Conservation (phyloP, 2,113 vertebrate genomes). For the Hirundichthys speculiger region DNA sequence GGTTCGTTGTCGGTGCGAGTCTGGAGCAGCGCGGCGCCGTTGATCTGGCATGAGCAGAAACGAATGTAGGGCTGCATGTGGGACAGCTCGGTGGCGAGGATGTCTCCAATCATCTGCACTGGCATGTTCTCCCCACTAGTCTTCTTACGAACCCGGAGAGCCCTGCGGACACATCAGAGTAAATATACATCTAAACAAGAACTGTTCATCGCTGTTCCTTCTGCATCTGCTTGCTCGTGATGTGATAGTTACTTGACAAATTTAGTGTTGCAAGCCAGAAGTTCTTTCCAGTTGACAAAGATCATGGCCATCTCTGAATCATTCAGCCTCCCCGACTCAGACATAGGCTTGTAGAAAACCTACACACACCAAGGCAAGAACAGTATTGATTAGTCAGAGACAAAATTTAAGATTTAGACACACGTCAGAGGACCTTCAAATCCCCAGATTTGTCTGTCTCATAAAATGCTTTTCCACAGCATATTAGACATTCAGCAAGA, state of each 20-base stretch:
- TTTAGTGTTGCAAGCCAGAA: slow-evolving; percentile 91
- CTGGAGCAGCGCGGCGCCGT: slow-evolving; percentile 88
- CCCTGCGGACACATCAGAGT: slow-evolving; percentile 76
- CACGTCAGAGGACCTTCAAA: too few species aligned
- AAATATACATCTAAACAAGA: too few species aligned
- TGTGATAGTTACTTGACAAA: slow-evolving; percentile 85
- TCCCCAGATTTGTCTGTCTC: too few species aligned
- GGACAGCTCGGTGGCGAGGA: slow-evolving; percentile 87
- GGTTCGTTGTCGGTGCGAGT: slow-evolving; percentile 89
- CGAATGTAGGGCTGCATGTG: slow-evolving; percentile 96
- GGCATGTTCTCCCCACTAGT: slow-evolving; percentile 91
- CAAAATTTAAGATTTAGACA: not conserved
- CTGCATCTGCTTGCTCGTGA: not conserved
- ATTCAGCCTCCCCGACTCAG: slow-evolving; percentile 86
- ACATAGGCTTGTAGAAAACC: slow-evolving; percentile 95
- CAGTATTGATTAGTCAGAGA: too few species aligned
- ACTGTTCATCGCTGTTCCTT: not conserved
- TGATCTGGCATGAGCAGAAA: slow-evolving; percentile 96
- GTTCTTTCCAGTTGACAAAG: slow-evolving; percentile 97
- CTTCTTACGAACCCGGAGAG: slow-evolving; percentile 89
- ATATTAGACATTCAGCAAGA: not conserved
- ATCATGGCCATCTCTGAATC: slow-evolving; percentile 91
- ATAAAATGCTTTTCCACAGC: not conserved
- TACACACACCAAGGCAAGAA: slow-evolving; percentile 54
- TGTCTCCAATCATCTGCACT: slow-evolving; percentile 92